Evolutionary conservation across 2,113 vertebrate species (phyloP).

Genomic region (Oenanthe melanoleuca): DNA sequence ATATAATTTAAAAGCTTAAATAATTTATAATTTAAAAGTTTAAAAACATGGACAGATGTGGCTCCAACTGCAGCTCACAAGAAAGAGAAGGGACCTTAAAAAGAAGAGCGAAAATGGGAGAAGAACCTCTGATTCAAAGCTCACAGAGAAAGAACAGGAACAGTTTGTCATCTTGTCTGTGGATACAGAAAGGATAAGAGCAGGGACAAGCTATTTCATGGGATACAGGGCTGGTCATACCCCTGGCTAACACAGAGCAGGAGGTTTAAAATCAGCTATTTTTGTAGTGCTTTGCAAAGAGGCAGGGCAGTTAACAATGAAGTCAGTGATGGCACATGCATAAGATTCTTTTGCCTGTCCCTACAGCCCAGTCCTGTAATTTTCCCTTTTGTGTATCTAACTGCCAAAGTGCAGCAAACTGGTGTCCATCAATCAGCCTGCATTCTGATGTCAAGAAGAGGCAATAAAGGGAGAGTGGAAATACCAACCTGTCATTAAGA

Average conservation of each 20-base stretch:
- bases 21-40: neutral
- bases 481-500: slow-evolving; percentile 22
- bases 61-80: neutral
- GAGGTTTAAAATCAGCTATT: neutral
- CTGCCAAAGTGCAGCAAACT: neutral
- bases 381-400: neutral
- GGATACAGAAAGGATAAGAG: neutral
- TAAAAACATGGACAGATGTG: neutral
- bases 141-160: neutral
- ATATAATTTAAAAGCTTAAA: neutral
- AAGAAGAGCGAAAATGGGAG: neutral
- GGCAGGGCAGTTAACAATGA: neutral
- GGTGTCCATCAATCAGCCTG: slow-evolving; percentile 11
- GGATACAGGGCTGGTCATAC: neutral
- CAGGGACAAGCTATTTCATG: neutral
- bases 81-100: neutral
- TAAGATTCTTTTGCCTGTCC: neutral
- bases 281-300: neutral
- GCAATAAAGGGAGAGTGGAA: slow-evolving; percentile 19
- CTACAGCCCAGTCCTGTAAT: neutral
- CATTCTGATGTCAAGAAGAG: slow-evolving; percentile 16
- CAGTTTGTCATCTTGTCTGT: neutral
- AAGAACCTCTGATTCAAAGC: neutral
- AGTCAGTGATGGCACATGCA: neutral
- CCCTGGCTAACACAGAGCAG: neutral